These are phyloP conservation scores for Drosophila miranda DNA, from an alignment of 1,140 invertebrate species.

Conservation along the genomic window DNA sequence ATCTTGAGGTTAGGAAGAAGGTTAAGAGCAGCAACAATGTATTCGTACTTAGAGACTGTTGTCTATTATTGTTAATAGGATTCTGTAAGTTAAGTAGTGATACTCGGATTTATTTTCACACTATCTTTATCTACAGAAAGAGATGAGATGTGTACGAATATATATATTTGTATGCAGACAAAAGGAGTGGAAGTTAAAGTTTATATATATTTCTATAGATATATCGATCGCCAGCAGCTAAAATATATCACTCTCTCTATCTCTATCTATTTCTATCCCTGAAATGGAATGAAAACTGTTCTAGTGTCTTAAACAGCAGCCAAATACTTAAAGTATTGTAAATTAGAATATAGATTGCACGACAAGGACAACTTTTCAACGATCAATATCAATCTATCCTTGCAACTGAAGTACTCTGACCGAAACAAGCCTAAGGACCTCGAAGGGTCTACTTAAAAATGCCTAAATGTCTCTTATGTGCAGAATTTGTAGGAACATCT, in stretches of 20 bases:
- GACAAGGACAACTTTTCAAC: slow-evolving; percentile 34
- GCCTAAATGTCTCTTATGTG: slow-evolving; percentile 22
- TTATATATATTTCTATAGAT: slow-evolving; percentile 34
- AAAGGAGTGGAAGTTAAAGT: background rate
- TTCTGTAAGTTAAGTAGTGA: slow-evolving; percentile 78
- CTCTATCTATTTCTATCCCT: slow-evolving; percentile 3
- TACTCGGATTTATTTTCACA: slow-evolving; percentile 80
- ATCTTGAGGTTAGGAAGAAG: background rate
- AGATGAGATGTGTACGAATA: background rate
- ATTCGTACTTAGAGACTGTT: slow-evolving; percentile 81
- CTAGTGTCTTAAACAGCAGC: slow-evolving; percentile 76
- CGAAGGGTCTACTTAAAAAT: slow-evolving; percentile 23
- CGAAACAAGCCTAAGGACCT: slow-evolving; percentile 54
- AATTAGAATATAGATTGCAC: slow-evolving; percentile 67
- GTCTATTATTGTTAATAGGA: slow-evolving; percentile 81
- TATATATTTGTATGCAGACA: too few species aligned
- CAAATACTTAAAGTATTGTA: slow-evolving; percentile 73
- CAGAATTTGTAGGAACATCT: slow-evolving; percentile 27
- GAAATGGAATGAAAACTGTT: slow-evolving; percentile 47
- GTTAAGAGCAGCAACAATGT: slow-evolving; percentile 60
- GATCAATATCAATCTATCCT: background rate
- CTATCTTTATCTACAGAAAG: slow-evolving; percentile 29
- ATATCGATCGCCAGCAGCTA: slow-evolving; percentile 26
- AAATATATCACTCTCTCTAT: slow-evolving; percentile 10
- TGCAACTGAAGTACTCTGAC: slow-evolving; percentile 70